Base-by-base conservation (phyloP, 2,888 invertebrate species). In the Acanthosepion lycidas region DNA sequence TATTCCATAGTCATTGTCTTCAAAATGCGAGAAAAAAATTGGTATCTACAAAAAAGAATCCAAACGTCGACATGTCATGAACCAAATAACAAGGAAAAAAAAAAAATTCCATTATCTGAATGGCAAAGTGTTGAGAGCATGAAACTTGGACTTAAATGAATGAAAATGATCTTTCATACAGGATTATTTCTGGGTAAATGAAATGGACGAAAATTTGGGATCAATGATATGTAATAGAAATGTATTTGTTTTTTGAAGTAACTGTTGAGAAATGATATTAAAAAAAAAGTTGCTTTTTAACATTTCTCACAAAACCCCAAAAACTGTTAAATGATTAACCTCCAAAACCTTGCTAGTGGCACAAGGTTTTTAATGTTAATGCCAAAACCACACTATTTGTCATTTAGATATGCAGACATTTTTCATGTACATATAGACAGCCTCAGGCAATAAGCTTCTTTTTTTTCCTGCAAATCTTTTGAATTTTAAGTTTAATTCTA, bases 21-120 rank as follows among this genome's bases (percentile, higher is more conserved):
- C n/a, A 78, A 78, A 78, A 33, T 78, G 78, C 33, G 78, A 78
- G n/a, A 78, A 23, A 78, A 78, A 78, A 78, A 78, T 23, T 9
- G 12, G n/a, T n/a, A 15, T 78, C n/a, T 78, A n/a, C n/a, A 78
- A 78, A 78, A 78, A 78, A 78, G 78, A 78, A 78, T 78, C 78
- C 78, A 78, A 78, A 78, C 78, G 78, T 78, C 78, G 78, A 78
- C 78, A 78, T 78, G 78, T 33, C 78, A 78, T 78, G 78, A 78
- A 78, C 78, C 78, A 78, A 78, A 78, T 78, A 78, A 78, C 78
- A 78, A 78, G 78, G 78, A 33, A 78, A 33, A 78, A 78, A 55
- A 78, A 33, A 78, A 33, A 33, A 78, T 78, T 78, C 33, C 12
- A 18, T 78, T 78, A 78, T 78, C 33, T 15, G n/a, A 78, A n/a